Evolutionary conservation across 2,797 vertebrate genomes (phyloP).

Genomic region (Echeneis naucrates): DNA sequence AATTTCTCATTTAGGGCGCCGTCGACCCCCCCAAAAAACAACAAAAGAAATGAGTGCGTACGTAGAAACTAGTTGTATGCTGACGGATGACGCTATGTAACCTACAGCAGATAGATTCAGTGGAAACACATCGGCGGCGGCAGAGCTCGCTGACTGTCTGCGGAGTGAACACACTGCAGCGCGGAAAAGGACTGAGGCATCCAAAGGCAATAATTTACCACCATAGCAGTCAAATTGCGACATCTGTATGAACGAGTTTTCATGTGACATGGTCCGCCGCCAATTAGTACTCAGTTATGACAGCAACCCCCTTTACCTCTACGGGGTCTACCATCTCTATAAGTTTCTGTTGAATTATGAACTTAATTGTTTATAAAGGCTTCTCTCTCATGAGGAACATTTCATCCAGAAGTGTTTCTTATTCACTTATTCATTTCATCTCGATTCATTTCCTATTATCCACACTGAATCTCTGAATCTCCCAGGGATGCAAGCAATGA

Average conservation of each 20-base stretch:
- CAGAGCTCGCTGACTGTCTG: constrained; percentile 15
- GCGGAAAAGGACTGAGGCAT: constrained; percentile 50
- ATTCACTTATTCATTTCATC: too few relatives aligned
- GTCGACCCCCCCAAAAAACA: constrained; percentile 37
- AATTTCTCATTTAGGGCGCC: constrained; percentile 57
- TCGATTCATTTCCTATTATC: too few relatives aligned
- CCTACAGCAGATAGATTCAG: neutral
- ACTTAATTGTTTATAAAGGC: constrained; percentile 14
- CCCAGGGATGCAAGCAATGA: constrained; percentile 1
- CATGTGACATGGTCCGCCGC: constrained; percentile 56
- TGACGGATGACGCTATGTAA: neutral
- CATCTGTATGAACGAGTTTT: constrained; percentile 71
- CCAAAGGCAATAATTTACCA: constrained; percentile 67
- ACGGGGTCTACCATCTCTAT: neutral
- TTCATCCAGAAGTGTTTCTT: neutral
- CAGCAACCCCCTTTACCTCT: constrained; percentile 10
- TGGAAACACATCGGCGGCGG: constrained; percentile 15
- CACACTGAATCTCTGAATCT: neutral
- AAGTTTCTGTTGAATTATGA: constrained; percentile 39
- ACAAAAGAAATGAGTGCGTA: constrained; percentile 37
- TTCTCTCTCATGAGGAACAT: neutral
- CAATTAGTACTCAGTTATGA: constrained; percentile 33
- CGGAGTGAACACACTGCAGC: constrained; percentile 50
- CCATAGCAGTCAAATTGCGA: constrained; percentile 77
- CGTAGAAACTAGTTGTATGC: constrained; percentile 59